A percentile compares a stretch with the other conserved stretches of the same genome.
Evolutionary conservation across 2,888 invertebrate species (phyloP).

Genomic region (Phlogophora meticulosa): DNA sequence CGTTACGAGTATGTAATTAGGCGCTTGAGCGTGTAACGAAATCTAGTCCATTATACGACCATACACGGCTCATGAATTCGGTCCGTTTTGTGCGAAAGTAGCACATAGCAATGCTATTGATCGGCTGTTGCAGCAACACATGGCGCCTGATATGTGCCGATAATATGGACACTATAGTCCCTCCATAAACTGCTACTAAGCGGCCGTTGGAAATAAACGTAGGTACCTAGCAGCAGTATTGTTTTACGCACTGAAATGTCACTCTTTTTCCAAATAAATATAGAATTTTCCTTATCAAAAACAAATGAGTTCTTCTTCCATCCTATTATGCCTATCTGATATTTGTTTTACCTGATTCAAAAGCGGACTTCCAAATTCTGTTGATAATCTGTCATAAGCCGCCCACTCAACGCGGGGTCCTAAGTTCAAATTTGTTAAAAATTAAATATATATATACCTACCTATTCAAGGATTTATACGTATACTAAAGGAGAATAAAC

Average conservation of each 20-base stretch:
- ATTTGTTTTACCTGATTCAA: no score
- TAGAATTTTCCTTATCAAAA: neutral
- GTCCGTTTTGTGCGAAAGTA: slow-evolving; percentile 51
- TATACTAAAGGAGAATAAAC: no score
- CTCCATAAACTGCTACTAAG: slow-evolving; percentile 52
- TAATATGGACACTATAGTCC: slow-evolving; percentile 60
- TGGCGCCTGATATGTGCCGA: slow-evolving; percentile 62
- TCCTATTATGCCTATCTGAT: no score
- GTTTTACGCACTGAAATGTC: slow-evolving; percentile 23
- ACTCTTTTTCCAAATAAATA: neutral
- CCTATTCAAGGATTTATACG: no score
- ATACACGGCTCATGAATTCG: slow-evolving; percentile 39
- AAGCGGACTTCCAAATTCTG: no score
- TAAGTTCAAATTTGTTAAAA: no score
- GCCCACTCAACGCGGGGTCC: no score
- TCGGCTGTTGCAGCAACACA: slow-evolving; percentile 58
- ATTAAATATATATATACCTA: no score
- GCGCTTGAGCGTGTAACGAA: slow-evolving; percentile 43
- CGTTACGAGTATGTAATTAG: slow-evolving; percentile 62
- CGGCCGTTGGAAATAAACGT: slow-evolving; percentile 39
- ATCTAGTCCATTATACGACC: slow-evolving; percentile 49
- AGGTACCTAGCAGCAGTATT: slow-evolving; percentile 9
- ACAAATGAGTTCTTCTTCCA: no score
- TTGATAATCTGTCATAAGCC: no score
- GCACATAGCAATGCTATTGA: slow-evolving; percentile 58